Evolutionary conservation across 2,888 invertebrate species (phyloP).

Genomic region (Germaria angustata): DNA sequence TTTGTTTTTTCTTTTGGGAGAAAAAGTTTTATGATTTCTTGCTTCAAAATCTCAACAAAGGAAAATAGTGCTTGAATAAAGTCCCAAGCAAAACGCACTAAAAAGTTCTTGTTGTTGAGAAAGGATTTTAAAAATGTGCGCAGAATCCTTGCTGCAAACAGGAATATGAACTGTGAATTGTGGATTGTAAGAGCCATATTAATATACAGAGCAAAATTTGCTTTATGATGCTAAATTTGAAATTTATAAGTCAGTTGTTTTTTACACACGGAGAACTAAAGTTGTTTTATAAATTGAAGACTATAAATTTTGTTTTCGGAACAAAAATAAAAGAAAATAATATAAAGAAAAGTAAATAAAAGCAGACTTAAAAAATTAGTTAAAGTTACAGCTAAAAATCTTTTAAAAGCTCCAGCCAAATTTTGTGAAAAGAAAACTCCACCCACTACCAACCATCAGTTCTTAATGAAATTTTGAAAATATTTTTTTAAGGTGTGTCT

Average conservation of each 20-base stretch:
- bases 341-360: not conserved
- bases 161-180: conserved; percentile 45
- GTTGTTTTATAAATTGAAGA: conserved; percentile 32
- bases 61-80: not conserved
- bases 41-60: too few species aligned
- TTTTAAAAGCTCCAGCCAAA: not conserved
- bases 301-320: not conserved
- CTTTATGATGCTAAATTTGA: not conserved
- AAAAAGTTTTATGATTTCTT: not conserved
- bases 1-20: not conserved
- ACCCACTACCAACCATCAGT: not conserved
- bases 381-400: not conserved
- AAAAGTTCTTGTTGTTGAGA: not conserved
- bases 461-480: not conserved
- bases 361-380: not conserved
- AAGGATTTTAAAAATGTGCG: conserved; percentile 1
- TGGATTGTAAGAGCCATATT: conserved; percentile 48
- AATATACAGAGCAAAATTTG: not conserved
- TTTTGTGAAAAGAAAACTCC: not conserved
- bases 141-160: conserved; percentile 30
- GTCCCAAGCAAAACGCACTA: not conserved
- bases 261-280: conserved; percentile 53
- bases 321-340: not conserved
- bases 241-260: conserved; percentile 54
- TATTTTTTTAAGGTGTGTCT: conserved; percentile 52